Evolutionary conservation across 2,888 invertebrate species (phyloP).

Genomic region (Villa cingulata): DNA sequence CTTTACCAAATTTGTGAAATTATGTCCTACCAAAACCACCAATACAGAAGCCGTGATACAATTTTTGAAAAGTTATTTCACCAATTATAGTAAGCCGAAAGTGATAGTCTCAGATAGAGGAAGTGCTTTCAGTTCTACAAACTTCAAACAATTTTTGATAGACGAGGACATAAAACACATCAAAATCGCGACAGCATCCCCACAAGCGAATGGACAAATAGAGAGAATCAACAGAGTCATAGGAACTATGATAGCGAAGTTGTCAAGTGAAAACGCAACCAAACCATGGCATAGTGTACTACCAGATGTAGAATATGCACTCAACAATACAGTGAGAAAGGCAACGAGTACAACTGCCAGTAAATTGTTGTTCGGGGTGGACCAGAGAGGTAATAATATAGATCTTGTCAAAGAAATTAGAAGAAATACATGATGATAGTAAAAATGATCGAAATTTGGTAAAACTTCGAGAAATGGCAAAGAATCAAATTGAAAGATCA

Average conservation of each 20-base stretch:
- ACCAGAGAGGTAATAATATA: constrained; percentile 11
- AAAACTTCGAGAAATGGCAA: background rate
- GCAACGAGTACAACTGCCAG: constrained; percentile 18
- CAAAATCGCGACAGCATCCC: constrained; percentile 13
- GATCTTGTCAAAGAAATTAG: too few species aligned
- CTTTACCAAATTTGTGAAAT: background rate
- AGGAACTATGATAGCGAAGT: constrained; percentile 14
- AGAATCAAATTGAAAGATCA: background rate
- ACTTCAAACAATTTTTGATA: constrained; percentile 14
- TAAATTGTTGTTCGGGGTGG: constrained; percentile 19
- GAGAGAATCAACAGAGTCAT: constrained; percentile 16
- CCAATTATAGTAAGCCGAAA: background rate
- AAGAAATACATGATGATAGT: background rate
- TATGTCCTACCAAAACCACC: background rate
- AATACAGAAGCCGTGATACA: background rate
- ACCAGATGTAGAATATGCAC: constrained; percentile 15
- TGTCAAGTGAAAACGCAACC: background rate
- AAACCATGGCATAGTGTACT: constrained; percentile 7
- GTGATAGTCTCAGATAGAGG: background rate
- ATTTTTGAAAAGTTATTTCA: background rate
- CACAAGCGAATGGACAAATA: constrained; percentile 17
- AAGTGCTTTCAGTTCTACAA: background rate
- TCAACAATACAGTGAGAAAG: constrained; percentile 19
- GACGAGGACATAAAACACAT: constrained; percentile 11
- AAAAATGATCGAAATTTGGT: background rate